phyloP scores from a whole-genome alignment of 2,113 vertebrate genomes.

The Gavialis gangeticus region DNA sequence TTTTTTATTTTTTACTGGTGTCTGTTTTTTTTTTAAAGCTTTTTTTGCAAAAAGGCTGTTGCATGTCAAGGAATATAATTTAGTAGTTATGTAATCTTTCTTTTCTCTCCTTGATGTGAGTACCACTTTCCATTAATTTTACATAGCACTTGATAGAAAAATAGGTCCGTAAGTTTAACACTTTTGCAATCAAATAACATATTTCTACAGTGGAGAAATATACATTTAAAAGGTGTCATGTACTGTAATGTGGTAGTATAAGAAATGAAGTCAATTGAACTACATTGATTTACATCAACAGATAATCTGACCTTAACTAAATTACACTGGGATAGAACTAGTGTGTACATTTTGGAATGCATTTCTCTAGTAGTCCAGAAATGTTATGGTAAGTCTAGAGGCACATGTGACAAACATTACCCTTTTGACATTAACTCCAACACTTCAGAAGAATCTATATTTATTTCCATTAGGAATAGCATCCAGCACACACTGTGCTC shows the following conservation, averaged over 20 bases:
- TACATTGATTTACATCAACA: neutral
- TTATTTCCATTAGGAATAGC: neutral
- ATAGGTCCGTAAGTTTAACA: neutral
- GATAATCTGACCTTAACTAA: neutral
- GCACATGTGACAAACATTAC: neutral
- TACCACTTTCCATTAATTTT: neutral
- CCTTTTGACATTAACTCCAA: neutral
- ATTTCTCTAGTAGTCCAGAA: neutral
- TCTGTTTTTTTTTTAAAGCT: neutral
- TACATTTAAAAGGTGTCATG: neutral
- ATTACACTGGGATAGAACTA: neutral
- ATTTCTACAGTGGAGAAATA: neutral
- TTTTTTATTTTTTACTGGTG: neutral
- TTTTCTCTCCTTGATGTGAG: neutral
- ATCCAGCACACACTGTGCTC: neutral
- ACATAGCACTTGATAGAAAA: neutral
- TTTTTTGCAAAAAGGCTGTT: neutral
- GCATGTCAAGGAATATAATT: neutral
- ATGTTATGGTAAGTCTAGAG: neutral
- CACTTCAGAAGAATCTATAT: fast-evolving
- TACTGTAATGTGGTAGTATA: neutral
- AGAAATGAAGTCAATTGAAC: neutral
- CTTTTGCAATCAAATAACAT: neutral
- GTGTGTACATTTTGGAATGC: no score
- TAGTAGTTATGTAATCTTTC: neutral